Evolutionary conservation across 1,140 invertebrate genomes (phyloP), one percentile per base, ranked within the genome.

Genomic region (Asobara japonica): DNA sequence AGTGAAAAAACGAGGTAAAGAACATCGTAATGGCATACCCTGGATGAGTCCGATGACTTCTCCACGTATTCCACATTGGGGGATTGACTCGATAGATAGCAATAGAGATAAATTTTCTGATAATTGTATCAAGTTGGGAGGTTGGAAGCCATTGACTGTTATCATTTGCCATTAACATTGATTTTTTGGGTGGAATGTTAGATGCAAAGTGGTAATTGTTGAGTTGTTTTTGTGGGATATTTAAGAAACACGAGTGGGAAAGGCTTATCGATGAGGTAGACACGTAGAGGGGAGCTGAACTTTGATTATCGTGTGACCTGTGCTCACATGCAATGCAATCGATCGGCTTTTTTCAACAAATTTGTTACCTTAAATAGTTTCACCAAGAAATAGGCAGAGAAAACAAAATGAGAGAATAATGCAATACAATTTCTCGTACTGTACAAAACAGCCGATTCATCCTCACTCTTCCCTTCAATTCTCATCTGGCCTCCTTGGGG

Each of bases 251-350:
- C 18, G 8, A 5, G 1, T 11, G 18, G 33, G 56, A 68, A 20
- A 1, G 36, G 31, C 18, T 29, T 62, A 69, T 69, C 56, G 27
- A 33, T 20, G 25, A 61, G 13, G 20, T 4, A 33, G 22, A 69
- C 68, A 69, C 38, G 51, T 2, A 13, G 51, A 13, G 11, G 27
- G 13, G 56, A n/a, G n/a, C 31, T 13, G 38, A 69, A 69, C 16
- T 61, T 69, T 69, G 51, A 69, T 61, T 62, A 69, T 38, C 68
- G 68, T 61, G 31, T 62, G 51, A 69, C 51, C 62, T 56, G 62
- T 22, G 33, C 20, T 41, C 51, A 56, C 11, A 30, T 60, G 29
- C 51, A 30, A 4, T 33, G 8, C 25, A 36, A 67, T 41, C 29
- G 33, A 69, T 36, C 31, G 45, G 18, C 51, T 16, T 31, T 11